Conservation (phyloP, 1,140 invertebrate species). For the Hestina assimilis region DNA sequence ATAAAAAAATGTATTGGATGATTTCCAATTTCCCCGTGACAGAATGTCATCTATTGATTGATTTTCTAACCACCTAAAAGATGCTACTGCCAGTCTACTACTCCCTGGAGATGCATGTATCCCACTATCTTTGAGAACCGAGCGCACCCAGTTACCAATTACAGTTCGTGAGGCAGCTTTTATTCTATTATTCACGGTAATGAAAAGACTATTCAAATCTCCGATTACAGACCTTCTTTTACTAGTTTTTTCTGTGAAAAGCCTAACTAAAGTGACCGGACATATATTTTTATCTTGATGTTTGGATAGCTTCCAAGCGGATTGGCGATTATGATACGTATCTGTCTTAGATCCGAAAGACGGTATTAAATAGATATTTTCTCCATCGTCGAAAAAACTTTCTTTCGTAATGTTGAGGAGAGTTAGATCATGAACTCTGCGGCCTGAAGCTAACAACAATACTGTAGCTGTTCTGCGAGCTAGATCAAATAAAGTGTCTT, state of each 20-base stretch:
- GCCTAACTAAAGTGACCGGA: slow-evolving; percentile 10
- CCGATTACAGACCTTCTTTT: background rate
- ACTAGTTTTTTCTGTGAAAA: background rate
- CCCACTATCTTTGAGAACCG: slow-evolving; percentile 15
- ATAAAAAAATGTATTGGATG: slow-evolving; percentile 16
- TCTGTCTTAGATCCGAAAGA: too few species aligned
- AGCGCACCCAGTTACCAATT: slow-evolving; percentile 19
- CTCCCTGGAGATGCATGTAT: slow-evolving; percentile 12
- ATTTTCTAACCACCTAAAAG: slow-evolving; percentile 8
- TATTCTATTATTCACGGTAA: background rate
- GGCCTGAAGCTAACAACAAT: too few species aligned
- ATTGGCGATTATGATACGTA: too few species aligned
- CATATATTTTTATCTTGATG: too few species aligned
- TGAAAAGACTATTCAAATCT: slow-evolving; percentile 17
- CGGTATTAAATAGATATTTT: too few species aligned
- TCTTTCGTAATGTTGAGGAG: too few species aligned
- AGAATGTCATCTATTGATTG: slow-evolving; percentile 20
- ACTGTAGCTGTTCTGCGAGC: too few species aligned
- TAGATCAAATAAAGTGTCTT: too few species aligned
- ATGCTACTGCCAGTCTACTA: slow-evolving; percentile 12
- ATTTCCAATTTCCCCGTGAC: slow-evolving; percentile 19
- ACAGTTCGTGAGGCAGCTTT: slow-evolving; percentile 15
- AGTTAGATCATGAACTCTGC: too few species aligned
- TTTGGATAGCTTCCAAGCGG: too few species aligned
- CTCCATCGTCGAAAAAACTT: too few species aligned